Percentiles rank a stretch among this genome's conserved stretches.
Conservation (phyloP, 2,888 invertebrate species). For the Lithophane ornitopus region DNA sequence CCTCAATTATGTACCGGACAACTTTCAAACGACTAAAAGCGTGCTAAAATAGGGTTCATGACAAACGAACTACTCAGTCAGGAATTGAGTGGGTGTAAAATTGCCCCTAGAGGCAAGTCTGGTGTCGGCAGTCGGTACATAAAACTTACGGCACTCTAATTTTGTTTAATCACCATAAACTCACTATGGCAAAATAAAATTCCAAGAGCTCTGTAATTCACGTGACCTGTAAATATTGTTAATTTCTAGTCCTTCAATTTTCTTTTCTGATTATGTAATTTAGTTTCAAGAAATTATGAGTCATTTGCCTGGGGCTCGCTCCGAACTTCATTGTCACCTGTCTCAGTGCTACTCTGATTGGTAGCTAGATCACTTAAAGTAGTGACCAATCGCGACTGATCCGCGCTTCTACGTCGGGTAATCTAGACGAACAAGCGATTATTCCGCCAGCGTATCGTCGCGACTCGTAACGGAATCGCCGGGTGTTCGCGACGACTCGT, state of each 20-base stretch:
- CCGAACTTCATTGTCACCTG: not conserved
- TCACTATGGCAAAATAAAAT: not conserved
- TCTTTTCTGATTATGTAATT: not conserved
- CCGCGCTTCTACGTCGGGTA: too few species aligned
- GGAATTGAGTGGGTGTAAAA: slow-evolving; percentile 17
- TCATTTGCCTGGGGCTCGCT: not conserved
- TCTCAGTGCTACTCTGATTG: not conserved
- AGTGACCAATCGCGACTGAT: too few species aligned
- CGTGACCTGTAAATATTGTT: too few species aligned
- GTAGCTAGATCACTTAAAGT: too few species aligned
- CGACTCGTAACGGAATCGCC: too few species aligned
- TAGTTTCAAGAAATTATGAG: not conserved
- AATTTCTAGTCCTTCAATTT: not conserved
- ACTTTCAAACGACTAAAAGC: not conserved
- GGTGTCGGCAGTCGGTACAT: not conserved
- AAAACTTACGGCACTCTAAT: slow-evolving; percentile 29
- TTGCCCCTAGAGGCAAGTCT: slow-evolving; percentile 16
- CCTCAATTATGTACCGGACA: not conserved
- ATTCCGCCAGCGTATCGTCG: too few species aligned
- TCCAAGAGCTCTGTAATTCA: not conserved
- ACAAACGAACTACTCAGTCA: not conserved
- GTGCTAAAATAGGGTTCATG: not conserved
- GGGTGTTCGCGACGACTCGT: too few species aligned
- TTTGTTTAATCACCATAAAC: slow-evolving; percentile 37
- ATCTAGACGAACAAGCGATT: too few species aligned